Conservation (phyloP, 2,888 invertebrate genomes). For the Fabriciana adippe region DNA sequence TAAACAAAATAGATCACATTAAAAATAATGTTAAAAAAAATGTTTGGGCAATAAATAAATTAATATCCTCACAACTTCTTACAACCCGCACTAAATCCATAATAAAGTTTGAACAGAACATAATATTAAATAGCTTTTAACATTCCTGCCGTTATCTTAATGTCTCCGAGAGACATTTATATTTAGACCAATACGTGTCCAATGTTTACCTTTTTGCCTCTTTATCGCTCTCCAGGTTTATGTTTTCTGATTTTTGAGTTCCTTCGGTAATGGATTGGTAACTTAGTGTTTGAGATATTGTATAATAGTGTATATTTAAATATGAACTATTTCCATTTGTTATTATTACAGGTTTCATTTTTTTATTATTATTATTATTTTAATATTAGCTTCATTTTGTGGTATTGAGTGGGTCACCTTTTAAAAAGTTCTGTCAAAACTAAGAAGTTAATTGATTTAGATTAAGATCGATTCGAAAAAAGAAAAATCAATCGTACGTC, state of each 20-base stretch:
- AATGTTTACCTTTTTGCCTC: conserved; percentile 77
- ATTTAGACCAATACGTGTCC: conserved; percentile 79
- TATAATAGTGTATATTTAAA: too few species aligned
- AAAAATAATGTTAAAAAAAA: too few species aligned
- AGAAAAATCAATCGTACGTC: too few species aligned
- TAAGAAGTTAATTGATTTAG: too few species aligned
- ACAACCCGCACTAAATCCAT: conserved; percentile 39
- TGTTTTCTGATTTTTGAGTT: conserved; percentile 60
- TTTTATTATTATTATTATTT: too few species aligned
- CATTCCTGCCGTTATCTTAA: conserved; percentile 77
- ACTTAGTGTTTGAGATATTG: neutral
- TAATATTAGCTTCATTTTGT: too few species aligned
- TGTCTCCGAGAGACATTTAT: conserved; percentile 76
- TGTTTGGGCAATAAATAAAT: neutral
- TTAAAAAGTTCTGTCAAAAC: too few species aligned
- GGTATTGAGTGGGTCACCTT: too few species aligned
- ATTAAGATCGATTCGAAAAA: too few species aligned
- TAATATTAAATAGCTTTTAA: conserved; percentile 84
- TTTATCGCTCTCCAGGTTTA: conserved; percentile 58
- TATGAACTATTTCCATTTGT: too few species aligned
- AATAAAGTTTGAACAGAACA: conserved; percentile 81
- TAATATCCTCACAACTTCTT: conserved; percentile 22
- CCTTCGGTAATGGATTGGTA: conserved; percentile 40
- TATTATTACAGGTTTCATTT: too few species aligned
- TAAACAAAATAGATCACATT: too few species aligned